Evolutionary conservation across 2,888 invertebrate genomes (phyloP).

Genomic region (Cryptus viduatorius): DNA sequence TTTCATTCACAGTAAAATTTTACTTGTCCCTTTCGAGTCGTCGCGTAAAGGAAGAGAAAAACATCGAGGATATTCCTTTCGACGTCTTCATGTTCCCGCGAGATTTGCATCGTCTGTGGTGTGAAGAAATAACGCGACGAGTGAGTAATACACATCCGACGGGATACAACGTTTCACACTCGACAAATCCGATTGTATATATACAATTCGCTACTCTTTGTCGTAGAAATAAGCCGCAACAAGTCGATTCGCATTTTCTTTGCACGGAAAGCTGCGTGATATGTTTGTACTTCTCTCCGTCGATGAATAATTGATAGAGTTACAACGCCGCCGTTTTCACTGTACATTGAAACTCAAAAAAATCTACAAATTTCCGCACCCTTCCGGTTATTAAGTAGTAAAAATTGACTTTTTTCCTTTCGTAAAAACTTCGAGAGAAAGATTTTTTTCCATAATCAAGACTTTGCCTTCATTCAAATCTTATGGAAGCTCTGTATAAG

Average conservation of each 20-base stretch:
- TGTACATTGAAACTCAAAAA: too few species aligned
- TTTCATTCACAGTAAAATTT: not conserved
- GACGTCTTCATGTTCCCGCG: constrained; percentile 74
- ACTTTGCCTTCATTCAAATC: not conserved
- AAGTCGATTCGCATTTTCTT: constrained; percentile 34
- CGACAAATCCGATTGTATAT: constrained; percentile 77
- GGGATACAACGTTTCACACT: constrained; percentile 80
- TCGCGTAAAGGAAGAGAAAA: not conserved
- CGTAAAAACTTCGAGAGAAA: not conserved
- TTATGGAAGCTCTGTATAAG: not conserved
- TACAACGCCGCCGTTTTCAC: too few species aligned
- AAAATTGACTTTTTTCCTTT: too few species aligned
- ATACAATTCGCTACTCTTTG: constrained; percentile 60
- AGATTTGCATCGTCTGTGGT: constrained; percentile 68
- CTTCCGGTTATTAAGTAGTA: too few species aligned
- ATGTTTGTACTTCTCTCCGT: too few species aligned
- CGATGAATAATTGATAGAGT: too few species aligned
- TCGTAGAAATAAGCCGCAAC: constrained; percentile 46
- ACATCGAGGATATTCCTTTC: constrained; percentile 66
- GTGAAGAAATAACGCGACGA: constrained; percentile 34
- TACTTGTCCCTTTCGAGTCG: constrained; percentile 16
- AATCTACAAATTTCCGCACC: not conserved
- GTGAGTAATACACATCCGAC: constrained; percentile 68
- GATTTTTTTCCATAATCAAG: not conserved
- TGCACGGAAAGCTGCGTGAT: too few species aligned